Percentiles rank a stretch among this genome's conserved stretches.
Evolutionary conservation across 2,797 vertebrate species (phyloP).

Genomic region (Chrosomus eos): DNA sequence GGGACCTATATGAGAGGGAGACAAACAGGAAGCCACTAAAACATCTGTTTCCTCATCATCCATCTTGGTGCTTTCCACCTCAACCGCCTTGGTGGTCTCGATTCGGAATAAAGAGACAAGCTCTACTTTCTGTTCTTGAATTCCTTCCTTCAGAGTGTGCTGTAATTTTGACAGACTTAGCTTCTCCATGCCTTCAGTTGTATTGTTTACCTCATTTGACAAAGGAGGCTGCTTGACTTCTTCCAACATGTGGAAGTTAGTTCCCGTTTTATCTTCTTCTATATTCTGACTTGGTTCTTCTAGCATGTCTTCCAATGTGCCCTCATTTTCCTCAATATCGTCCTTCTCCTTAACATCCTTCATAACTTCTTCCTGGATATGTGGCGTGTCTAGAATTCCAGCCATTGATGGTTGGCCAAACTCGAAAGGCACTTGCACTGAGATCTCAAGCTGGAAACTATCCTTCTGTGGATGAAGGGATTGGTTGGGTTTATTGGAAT

Average conservation of each 20-base stretch:
- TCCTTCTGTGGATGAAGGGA: conserved; percentile 18
- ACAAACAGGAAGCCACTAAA: conserved; percentile 52
- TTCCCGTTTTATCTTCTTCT: neutral
- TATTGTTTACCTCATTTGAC: neutral
- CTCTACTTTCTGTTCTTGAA: conserved; percentile 28
- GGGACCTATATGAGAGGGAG: conserved; percentile 31
- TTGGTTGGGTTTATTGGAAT: conserved; percentile 16
- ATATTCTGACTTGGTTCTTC: conserved; percentile 17
- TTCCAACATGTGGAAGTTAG: conserved; percentile 2
- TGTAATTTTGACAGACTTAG: conserved; percentile 4
- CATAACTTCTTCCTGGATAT: conserved; percentile 12
- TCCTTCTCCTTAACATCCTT: conserved; percentile 1
- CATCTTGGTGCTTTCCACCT: conserved; percentile 59
- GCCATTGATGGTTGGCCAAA: neutral
- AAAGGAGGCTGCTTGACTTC: conserved; percentile 8
- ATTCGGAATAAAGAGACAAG: conserved; percentile 1
- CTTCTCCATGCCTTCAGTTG: conserved; percentile 23
- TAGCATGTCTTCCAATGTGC: neutral
- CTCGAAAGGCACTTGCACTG: conserved; percentile 47
- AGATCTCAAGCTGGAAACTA: conserved; percentile 26
- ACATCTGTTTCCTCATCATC: conserved; percentile 54
- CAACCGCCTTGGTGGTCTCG: conserved; percentile 8
- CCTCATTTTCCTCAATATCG: neutral
- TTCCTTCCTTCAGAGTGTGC: neutral
- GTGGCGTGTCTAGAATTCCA: conserved; percentile 16